Base-by-base conservation (phyloP, 2,797 vertebrate species). In the Onychomys leucogaster region DNA sequence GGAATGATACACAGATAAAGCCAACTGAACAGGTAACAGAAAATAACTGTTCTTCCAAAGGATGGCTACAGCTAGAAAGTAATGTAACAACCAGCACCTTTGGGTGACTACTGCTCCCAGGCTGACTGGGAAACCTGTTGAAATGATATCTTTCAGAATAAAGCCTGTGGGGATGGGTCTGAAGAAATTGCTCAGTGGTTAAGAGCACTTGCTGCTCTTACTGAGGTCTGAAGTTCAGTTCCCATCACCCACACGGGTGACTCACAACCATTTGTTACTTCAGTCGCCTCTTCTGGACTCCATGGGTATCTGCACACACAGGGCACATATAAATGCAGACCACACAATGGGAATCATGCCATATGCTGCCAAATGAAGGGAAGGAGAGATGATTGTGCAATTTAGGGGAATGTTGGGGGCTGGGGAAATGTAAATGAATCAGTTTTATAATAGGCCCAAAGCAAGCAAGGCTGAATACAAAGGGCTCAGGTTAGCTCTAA, bases 101-200 rank as follows among this genome's bases (percentile, higher is more conserved):
- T 93, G 83, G 46, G 73, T 81, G 57, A 89, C 57, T 80, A 2
- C 46, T 89, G 77, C 83, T 71, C 27, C 69, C 37, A 73, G 83
- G 83, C 69, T 92, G 73, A 63, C 43, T 93, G 37, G 89, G 29
- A 93, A 85, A 73, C 59, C 84, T 88, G 2, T 90, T 76, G 59
- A 95, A 96, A 93, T 63, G 61, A 13, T 67, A 61, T 77, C 89
- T 89, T 89, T 90, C 90, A 55, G 63, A 84, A 77, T 83, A 87
- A 95, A 71, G 46, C 65, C 13, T 49, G n/a, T 49, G 43, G 32
- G 61, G 63, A 7, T 16, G 37, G 85, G 17, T 57, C 69, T 11
- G 9, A 25, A 75, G 67, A 57, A 69, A 32, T 29, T 16, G n/a
- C 67, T 73, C 34, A 7, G 65, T 37, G 21, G 12, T 71, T 69